These are phyloP conservation scores for Nemotelus pantherinus DNA, from an alignment of 2,888 invertebrate genomes.

Conservation along the genomic window DNA sequence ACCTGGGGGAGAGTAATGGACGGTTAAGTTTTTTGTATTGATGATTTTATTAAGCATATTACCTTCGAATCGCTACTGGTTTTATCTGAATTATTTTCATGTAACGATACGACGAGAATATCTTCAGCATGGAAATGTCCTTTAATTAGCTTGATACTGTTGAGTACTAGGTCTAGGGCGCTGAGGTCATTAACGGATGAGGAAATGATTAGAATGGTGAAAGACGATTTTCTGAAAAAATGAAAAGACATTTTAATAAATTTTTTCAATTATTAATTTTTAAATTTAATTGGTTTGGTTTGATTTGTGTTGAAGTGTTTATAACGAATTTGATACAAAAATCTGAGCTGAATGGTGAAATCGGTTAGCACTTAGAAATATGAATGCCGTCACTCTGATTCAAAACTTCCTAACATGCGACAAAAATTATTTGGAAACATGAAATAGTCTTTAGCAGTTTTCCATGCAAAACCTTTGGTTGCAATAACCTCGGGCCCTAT, in stretches of 20 bases:
- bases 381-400: too few relatives aligned
- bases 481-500: too few relatives aligned
- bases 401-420: too few relatives aligned
- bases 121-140: constrained; percentile 64
- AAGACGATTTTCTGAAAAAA: constrained; percentile 50
- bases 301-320: too few relatives aligned
- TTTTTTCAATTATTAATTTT: too few relatives aligned
- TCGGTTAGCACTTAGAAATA: too few relatives aligned
- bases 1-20: constrained; percentile 12
- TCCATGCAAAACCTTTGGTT: too few relatives aligned
- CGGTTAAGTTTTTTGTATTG: neutral
- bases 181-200: constrained; percentile 57
- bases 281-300: too few relatives aligned
- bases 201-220: constrained; percentile 62
- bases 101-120: constrained; percentile 62
- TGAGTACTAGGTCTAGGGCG: constrained; percentile 65
- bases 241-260: constrained; percentile 7
- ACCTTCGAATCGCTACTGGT: constrained; percentile 24
- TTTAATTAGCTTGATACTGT: constrained; percentile 63
- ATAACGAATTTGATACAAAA: too few relatives aligned
- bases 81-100: constrained; percentile 57
- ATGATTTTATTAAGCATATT: neutral
- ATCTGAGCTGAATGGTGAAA: too few relatives aligned
- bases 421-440: too few relatives aligned
- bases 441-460: too few relatives aligned